Evolutionary conservation across 1,140 invertebrate genomes (phyloP).

Genomic region (Dinoponera quadriceps): DNA sequence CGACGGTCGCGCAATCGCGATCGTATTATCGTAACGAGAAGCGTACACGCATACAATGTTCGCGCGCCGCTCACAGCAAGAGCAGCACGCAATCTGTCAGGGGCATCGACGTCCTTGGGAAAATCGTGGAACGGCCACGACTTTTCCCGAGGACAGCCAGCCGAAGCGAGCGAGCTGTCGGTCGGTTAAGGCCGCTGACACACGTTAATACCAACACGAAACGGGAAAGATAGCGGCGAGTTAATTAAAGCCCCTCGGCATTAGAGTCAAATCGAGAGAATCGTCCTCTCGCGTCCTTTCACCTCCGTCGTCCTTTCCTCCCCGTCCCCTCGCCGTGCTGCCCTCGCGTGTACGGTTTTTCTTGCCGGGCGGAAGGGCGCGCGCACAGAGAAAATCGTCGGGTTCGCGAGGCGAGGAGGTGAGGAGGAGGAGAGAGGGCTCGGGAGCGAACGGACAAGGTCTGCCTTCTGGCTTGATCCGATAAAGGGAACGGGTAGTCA

Average conservation of each 20-base stretch:
- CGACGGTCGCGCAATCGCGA: neutral
- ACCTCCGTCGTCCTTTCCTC: constrained; percentile 19
- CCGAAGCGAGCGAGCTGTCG: neutral
- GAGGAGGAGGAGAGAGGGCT: neutral
- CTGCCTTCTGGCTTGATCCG: constrained; percentile 77
- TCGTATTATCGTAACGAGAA: constrained; percentile 20
- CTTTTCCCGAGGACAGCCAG: constrained; percentile 52
- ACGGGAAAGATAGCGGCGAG: constrained; percentile 70
- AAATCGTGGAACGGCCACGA: constrained; percentile 21
- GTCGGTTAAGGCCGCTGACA: constrained; percentile 73
- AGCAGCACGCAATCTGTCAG: constrained; percentile 5
- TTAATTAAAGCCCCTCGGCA: constrained; percentile 77
- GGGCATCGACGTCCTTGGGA: constrained; percentile 24
- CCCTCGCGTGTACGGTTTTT: constrained; percentile 52
- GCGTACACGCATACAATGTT: neutral
- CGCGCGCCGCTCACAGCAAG: neutral
- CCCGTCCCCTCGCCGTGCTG: neutral
- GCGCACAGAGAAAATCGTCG: constrained; percentile 62
- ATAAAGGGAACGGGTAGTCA: constrained; percentile 79
- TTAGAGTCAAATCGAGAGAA: constrained; percentile 75
- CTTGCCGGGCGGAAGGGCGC: constrained; percentile 42
- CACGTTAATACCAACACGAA: constrained; percentile 75
- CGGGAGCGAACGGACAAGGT: constrained; percentile 32
- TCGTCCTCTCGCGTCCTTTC: constrained; percentile 4
- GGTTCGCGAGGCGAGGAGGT: neutral